Conservation (phyloP, 2,113 vertebrate species). For the Spizaetus ornatus region DNA sequence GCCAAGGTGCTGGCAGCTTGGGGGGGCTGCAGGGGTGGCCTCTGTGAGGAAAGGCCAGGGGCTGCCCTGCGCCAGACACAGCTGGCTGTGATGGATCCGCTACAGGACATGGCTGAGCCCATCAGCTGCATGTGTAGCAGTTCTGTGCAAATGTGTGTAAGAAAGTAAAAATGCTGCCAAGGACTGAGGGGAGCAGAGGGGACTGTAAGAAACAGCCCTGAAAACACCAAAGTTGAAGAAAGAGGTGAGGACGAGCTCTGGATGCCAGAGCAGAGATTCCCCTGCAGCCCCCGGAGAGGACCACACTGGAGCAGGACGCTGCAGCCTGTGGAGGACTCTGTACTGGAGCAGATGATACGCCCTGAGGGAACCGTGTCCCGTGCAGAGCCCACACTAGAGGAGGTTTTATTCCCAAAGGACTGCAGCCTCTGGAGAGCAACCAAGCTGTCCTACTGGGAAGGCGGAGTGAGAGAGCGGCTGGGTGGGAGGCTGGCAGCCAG, state of each 20-base stretch:
- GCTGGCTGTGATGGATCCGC: neutral
- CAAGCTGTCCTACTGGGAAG: fast-evolving
- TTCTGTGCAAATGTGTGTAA: neutral
- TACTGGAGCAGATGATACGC: fast-evolving
- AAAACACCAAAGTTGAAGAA: neutral
- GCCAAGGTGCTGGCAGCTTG: neutral
- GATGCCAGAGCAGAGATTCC: neutral
- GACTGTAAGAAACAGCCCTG: neutral
- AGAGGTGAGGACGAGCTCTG: neutral
- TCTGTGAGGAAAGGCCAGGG: neutral
- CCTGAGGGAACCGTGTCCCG: fast-evolving
- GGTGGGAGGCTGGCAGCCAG: neutral
- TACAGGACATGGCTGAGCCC: neutral
- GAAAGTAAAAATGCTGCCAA: neutral
- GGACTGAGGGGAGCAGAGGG: fast-evolving
- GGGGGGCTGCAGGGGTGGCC: neutral
- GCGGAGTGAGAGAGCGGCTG: neutral
- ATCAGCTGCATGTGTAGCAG: neutral
- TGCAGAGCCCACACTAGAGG: neutral
- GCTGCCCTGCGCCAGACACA: neutral
- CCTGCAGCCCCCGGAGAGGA: neutral
- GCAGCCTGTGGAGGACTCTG: neutral
- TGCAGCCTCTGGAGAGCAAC: neutral
- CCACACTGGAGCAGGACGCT: neutral
- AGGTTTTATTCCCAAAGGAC: neutral